Evolutionary conservation across 2,797 vertebrate genomes (phyloP), one percentile per base, ranked within the genome.

Genomic region (Coregonus suidteri): DNA sequence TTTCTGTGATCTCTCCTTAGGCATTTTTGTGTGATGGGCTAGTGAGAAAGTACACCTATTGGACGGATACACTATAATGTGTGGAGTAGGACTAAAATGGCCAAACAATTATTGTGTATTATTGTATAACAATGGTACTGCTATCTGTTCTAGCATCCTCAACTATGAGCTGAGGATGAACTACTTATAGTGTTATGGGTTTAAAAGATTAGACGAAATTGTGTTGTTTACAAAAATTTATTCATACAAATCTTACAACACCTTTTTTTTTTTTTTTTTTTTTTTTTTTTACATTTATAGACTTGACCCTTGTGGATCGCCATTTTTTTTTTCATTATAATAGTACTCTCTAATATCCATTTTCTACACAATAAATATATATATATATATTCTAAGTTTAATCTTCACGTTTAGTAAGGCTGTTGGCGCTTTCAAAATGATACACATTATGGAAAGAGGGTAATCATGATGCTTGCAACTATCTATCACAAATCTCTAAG

Each of bases 241-340:
- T 99, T 99, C 95, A 99, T 99, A 98, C 97, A 99, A 99, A 98
- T 95, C 95, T 96, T 97, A 98, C 97, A 95, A 99, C 96, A 98
- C 96, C 93, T 91, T 91, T 91, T 47, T 9, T 25, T 25, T 25
- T 25, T 97, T 94, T 93, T 93, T 87, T 93, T 91, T 93, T 92
- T 41, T 7, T 96, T 97, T 97, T 94, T 86, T 92, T 91, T 95
- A 98, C 97, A 99, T 94, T 94, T 95, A 95, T 96, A 94, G 96
- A 93, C 41, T 93, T 91, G 90, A 87, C 89, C 93, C 91, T 95
- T 96, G 94, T 92, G 93, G 95, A 94, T 95, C 92, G 88, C 93
- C 93, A 94, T 97, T 94, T 93, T 93, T 87, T 93, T 91, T 93
- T 92, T 93, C 93, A 89, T 92, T 92, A 76, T 91, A 90, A 84